phyloP scores from a whole-genome alignment of 2,888 invertebrate species.

The Trissolcus brochymenae region DNA sequence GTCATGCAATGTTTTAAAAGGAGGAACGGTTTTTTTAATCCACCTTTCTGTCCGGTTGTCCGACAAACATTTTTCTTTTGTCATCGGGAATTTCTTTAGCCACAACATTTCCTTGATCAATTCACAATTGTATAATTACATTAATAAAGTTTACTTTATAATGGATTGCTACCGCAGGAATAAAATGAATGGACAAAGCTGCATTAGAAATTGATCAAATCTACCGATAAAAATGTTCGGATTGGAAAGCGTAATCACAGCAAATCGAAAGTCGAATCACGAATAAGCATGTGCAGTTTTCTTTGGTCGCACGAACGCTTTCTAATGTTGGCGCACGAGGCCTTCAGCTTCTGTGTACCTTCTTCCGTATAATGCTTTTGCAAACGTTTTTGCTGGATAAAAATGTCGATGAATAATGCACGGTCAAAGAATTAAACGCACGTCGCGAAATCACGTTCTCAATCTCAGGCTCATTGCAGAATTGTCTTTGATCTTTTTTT shows the following conservation, averaged over 20 bases:
- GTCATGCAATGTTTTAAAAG: too few species aligned
- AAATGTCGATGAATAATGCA: constrained; percentile 20
- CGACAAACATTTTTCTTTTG: too few species aligned
- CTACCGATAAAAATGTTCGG: too few species aligned
- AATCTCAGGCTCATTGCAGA: constrained; percentile 23
- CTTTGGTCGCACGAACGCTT: constrained; percentile 19
- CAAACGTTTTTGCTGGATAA: constrained; percentile 41
- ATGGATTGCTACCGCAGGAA: too few species aligned
- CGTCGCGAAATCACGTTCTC: constrained; percentile 12
- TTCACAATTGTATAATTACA: too few species aligned
- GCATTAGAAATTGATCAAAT: too few species aligned
- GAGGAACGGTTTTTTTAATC: too few species aligned
- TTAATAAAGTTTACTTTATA: too few species aligned
- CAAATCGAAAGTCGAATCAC: constrained; percentile 26
- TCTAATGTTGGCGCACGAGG: constrained; percentile 30
- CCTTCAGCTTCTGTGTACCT: constrained; percentile 33
- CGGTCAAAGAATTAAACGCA: constrained; percentile 31
- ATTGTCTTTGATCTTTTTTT: constrained; percentile 27
- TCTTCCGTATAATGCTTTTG: constrained; percentile 38
- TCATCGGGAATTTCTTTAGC: too few species aligned
- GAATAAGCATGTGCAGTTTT: constrained; percentile 20
- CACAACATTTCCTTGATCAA: too few species aligned
- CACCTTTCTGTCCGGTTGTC: too few species aligned
- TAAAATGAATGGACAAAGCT: too few species aligned
- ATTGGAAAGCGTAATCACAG: constrained; percentile 5